Evolutionary conservation across 2,888 invertebrate genomes (phyloP), one percentile per base, ranked within the genome.

Genomic region (Ashinkailepas kermadecensis): DNA sequence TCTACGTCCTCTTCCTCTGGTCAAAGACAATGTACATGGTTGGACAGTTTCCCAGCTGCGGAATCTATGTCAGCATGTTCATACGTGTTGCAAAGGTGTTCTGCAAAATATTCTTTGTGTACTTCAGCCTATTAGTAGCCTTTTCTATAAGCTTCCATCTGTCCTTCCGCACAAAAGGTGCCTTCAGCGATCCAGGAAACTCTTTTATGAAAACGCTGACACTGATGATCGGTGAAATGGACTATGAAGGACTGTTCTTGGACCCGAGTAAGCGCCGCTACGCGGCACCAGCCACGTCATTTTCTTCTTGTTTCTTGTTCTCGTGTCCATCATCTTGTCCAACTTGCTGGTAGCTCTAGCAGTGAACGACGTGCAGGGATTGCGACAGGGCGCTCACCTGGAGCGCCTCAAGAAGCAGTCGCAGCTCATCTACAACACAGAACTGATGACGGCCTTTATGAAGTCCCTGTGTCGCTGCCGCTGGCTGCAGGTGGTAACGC

Each of bases 221-320:
- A 4, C 91, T 91, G 91, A 90, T 90, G 90, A 90, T 90, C 13
- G 90, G 90, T 82, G 91, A 91, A 84, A 90, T 90, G 81, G 90
- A 91, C 84, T 91, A 91, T 84, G 86, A 85, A 13, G 87, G 88
- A 9, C 85, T 90, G 13, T 90, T 90, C 81, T 89, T 89, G n/a
- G 81, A 82, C 11, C 82, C 81, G n/a, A 79, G 82, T n/a, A 13
- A 54, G 2, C 67, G 3, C 78, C 81, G 21, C 81, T 84, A 39
- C 57, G 80, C 15, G 59, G 81, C 82, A 84, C 80, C 81, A 88
- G 90, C 0, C 87, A 90, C 80, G 85, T 90, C 1, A 88, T 91
- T 54, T 91, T 91, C 85, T 86, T 90, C 0, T 84, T 89, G 10
- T 91, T 91, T 83, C 85, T 91, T 1, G 87, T 91, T 56, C 85